Evolutionary conservation across 2,113 vertebrate genomes (phyloP).

Genomic region (Synchiropus splendidus): DNA sequence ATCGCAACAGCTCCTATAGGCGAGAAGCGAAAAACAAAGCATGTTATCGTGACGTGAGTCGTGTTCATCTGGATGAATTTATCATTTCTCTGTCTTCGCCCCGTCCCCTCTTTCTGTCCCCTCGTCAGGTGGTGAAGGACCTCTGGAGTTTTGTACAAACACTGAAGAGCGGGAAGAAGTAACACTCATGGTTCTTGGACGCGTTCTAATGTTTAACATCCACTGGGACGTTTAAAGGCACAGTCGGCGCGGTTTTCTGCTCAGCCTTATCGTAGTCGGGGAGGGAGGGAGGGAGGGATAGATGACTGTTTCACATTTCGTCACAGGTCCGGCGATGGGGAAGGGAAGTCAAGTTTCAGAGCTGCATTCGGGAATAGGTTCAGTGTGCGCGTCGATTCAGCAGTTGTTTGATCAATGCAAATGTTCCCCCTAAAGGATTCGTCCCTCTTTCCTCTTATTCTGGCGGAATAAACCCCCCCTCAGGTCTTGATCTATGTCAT

Average conservation of each 20-base stretch:
- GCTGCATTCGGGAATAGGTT: no score
- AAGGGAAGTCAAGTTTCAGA: no score
- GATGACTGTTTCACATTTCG: no score
- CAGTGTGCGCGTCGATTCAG: no score
- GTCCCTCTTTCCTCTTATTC: no score
- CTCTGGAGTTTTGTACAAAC: constrained; percentile 69
- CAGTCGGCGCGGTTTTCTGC: constrained; percentile 41
- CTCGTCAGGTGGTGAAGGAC: constrained; percentile 67
- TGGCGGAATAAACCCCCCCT: no score
- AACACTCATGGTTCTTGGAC: constrained; percentile 14
- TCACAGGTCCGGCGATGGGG: no score
- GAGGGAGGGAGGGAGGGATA: no score
- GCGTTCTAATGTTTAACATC: constrained; percentile 24
- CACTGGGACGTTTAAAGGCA: constrained; percentile 52
- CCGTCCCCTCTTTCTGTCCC: constrained; percentile 5
- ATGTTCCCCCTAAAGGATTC: no score
- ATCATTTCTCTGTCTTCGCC: constrained; percentile 29
- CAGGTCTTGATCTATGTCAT: no score
- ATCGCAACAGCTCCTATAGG: constrained; percentile 46
- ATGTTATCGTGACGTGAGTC: constrained; percentile 53
- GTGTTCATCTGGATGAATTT: constrained; percentile 35
- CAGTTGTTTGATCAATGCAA: no score
- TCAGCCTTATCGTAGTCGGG: background rate
- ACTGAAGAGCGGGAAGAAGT: constrained; percentile 63
- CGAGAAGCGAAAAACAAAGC: constrained; percentile 31